Percentiles rank a stretch among this genome's conserved stretches.
These are phyloP conservation scores for Saccostrea glomerata DNA, from an alignment of 1,140 invertebrate genomes.

Conservation along the genomic window DNA sequence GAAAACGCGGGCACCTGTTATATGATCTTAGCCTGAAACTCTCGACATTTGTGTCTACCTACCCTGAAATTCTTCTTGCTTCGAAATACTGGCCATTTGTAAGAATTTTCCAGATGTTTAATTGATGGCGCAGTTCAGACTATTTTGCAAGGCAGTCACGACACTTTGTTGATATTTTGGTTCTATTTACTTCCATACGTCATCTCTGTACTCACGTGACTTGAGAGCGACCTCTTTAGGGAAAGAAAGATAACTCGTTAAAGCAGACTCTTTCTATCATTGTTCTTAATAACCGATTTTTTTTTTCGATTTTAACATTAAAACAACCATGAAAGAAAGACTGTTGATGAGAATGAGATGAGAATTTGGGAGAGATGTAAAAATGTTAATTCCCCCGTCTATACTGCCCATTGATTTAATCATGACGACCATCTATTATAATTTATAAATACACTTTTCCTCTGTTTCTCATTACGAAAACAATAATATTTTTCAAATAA, in stretches of 20 bases:
- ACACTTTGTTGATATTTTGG: conserved; percentile 45
- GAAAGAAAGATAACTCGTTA: conserved; percentile 8
- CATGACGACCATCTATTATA: no score
- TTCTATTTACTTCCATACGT: conserved; percentile 27
- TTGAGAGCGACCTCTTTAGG: neutral
- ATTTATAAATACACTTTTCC: no score
- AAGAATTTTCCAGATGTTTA: neutral
- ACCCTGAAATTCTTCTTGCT: conserved; percentile 35
- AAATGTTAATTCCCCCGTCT: no score
- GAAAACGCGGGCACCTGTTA: conserved; percentile 34
- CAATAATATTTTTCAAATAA: no score
- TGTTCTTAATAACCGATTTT: no score
- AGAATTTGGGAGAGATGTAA: no score
- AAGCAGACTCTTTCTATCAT: neutral
- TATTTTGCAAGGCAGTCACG: neutral
- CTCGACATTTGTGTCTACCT: neutral
- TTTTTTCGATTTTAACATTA: no score
- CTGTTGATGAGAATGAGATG: no score
- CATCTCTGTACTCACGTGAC: neutral
- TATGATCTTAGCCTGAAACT: neutral
- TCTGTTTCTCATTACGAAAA: no score
- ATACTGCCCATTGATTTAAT: no score
- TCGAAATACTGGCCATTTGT: neutral
- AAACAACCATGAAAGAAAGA: no score
- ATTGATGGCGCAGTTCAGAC: conserved; percentile 9